Evolutionary conservation across 2,888 invertebrate genomes (phyloP), one percentile per base, ranked within the genome.

Genomic region (Podotricha telesiphe): DNA sequence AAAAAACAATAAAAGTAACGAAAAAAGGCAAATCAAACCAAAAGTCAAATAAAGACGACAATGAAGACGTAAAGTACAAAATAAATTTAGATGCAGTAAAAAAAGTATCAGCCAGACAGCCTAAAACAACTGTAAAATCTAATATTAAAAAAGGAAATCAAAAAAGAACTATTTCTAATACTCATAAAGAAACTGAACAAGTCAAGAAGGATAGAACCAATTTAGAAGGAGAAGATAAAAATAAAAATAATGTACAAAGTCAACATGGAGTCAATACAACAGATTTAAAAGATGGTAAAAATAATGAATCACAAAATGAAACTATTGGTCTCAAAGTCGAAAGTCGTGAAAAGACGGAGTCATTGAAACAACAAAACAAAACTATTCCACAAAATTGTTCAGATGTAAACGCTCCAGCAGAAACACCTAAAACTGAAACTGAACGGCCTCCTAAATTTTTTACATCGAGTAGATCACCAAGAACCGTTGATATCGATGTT

Each of bases 361-460:
- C 17, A 11, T 17, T 17, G 6, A 70, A 79, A 80, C 42, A 64
- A 69, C 19, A 34, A 53, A 40, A 47, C 20, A 70, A 71, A 50
- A 55, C 45, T 34, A 45, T 58, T 2, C 37, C 56, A 19, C 50
- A 65, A 65, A 72, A 58, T 63, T 20, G 58, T 22, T 22, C 68
- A 42, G 53, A 66, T 45, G 10, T 53, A 11, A 65, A 59, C 10
- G 20, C 37, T 70, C 51, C 55, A 53, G 61, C 77, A 10, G 88
- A 89, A 66, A 79, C 83, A n/a, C 82, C 86, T 11, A 93, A 89
- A 83, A 53, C 80, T 67, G 92, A 93, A 79, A 81, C 76, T 28
- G 93, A 92, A 78, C 82, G 92, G 72, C 91, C 91, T 51, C 92
- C 87, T 5, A 93, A 92, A 78, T 93, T 93, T 80, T 93, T 93